These are phyloP conservation scores for Fragum sueziense DNA, from an alignment of 2,888 invertebrate species.

Conservation along the genomic window DNA sequence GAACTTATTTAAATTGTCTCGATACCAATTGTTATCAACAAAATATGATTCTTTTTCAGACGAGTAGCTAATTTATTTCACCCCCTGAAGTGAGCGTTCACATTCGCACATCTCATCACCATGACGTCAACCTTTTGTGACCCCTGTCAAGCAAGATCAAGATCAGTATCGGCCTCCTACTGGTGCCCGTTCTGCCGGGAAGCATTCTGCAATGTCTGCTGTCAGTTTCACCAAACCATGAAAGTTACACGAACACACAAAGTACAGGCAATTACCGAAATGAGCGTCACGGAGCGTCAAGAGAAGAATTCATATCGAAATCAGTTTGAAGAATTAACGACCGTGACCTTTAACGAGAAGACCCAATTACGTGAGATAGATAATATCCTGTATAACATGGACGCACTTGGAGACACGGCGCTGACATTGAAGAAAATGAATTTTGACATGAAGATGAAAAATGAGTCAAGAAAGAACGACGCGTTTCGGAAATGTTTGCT, in stretches of 20 bases:
- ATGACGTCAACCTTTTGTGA: constrained; percentile 53
- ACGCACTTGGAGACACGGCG: constrained; percentile 52
- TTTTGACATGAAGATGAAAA: constrained; percentile 60
- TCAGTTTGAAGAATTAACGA: constrained; percentile 35
- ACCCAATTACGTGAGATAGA: constrained; percentile 58
- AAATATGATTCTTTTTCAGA: too few relatives aligned
- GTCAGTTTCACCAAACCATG: constrained; percentile 62
- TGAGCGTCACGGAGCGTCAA: constrained; percentile 19
- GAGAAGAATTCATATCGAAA: constrained; percentile 9
- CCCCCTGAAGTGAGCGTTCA: too few relatives aligned
- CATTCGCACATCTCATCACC: too few relatives aligned
- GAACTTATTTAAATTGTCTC: too few relatives aligned
- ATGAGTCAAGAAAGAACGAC: constrained; percentile 52
- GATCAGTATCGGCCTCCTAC: constrained; percentile 44
- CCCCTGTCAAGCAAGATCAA: constrained; percentile 53
- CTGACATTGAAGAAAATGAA: constrained; percentile 56
- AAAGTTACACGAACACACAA: constrained; percentile 55
- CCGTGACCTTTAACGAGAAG: constrained; percentile 55
- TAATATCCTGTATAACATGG: constrained; percentile 46
- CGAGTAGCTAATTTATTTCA: too few relatives aligned
- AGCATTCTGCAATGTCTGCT: constrained; percentile 57
- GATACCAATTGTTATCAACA: too few relatives aligned
- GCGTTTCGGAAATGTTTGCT: constrained; percentile 49
- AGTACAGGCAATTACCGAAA: constrained; percentile 39
- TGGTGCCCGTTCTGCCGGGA: constrained; percentile 60